Base-by-base conservation (phyloP, 2,113 vertebrate genomes). In the Ageneiosus marmoratus region DNA sequence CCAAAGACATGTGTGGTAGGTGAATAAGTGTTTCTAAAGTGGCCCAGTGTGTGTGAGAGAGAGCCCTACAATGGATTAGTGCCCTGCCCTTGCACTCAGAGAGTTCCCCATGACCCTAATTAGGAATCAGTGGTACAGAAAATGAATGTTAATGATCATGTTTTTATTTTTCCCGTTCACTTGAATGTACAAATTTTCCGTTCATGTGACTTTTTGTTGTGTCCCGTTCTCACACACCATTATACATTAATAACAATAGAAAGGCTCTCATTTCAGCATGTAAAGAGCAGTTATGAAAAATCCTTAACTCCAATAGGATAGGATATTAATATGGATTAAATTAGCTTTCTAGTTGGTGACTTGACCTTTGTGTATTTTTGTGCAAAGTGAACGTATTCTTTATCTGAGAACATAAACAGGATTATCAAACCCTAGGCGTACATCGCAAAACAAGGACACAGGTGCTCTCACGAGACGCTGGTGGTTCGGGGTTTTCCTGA, bases 391-490 rank as follows among this genome's bases (percentile, higher is more conserved):
- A 82, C 32, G 69, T 81, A 18, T 72, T 44, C 22, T 69, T 80
- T 10, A n/a, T 60, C 63, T 62, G 51, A 77, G 69, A n/a, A 32
- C 60, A 41, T 51, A 82, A 78, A 75, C 83, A 67, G 29, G 24
- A 34, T 82, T 51, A 51, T 67, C 15, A 65, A 60, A 65, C 37
- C 37, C 3, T n/a, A 44, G 27, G 29, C 29, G 9, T 50, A 65
- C 24, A 58, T 48, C 82, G 80, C 72, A 70, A 63, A 73, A 41
- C 79, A 56, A 29, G 72, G 46, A 72, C 51, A 79, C 83, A 82
- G 83, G 82, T 84, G 79, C 53, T 82, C 32, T 79, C 74, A 74
- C 56, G 56, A 76, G 53, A 63, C 63, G 69, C 78, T n/a, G 53
- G 15, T 18, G 60, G 83, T 27, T 75, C 41, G 48, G 50, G 75